phyloP scores from a whole-genome alignment of 2,797 vertebrate species.

The Neosilurus mollespiculum region DNA sequence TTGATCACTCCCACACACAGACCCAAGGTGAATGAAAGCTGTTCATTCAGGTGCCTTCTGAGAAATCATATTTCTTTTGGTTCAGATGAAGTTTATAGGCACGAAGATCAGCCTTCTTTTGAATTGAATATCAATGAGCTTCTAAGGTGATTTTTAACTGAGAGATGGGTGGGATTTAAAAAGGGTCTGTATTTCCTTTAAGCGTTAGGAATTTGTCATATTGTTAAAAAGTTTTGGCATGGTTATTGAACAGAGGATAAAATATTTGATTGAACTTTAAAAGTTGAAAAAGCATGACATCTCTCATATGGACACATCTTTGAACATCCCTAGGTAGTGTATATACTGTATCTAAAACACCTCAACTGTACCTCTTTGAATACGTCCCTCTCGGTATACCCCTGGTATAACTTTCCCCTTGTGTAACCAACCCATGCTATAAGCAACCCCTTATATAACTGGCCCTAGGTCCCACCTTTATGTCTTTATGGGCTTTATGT shows the following conservation, averaged over 20 bases:
- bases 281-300: slow-evolving; percentile 26
- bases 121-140: slow-evolving; percentile 17
- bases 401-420: too few species aligned
- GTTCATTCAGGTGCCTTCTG: slow-evolving; percentile 12
- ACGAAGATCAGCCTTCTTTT: slow-evolving; percentile 1
- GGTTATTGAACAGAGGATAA: slow-evolving; percentile 61
- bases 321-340: slow-evolving; percentile 21
- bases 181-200: slow-evolving; percentile 23
- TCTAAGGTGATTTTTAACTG: slow-evolving; percentile 23
- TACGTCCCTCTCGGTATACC: background rate
- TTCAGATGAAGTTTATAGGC: slow-evolving; percentile 9
- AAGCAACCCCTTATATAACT: too few species aligned
- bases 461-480: too few species aligned
- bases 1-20: slow-evolving; percentile 29
- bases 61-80: slow-evolving; percentile 8
- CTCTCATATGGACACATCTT: slow-evolving; percentile 19
- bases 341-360: slow-evolving; percentile 12
- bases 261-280: slow-evolving; percentile 32
- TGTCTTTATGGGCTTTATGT: too few species aligned
- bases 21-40: slow-evolving; percentile 37
- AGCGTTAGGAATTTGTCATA: slow-evolving; percentile 41
- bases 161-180: background rate
- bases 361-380: slow-evolving; percentile 1
- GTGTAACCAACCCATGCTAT: too few species aligned
- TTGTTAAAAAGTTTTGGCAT: slow-evolving; percentile 50